Evolutionary conservation across 2,888 invertebrate genomes (phyloP).

Genomic region (Bimastos eiseni): DNA sequence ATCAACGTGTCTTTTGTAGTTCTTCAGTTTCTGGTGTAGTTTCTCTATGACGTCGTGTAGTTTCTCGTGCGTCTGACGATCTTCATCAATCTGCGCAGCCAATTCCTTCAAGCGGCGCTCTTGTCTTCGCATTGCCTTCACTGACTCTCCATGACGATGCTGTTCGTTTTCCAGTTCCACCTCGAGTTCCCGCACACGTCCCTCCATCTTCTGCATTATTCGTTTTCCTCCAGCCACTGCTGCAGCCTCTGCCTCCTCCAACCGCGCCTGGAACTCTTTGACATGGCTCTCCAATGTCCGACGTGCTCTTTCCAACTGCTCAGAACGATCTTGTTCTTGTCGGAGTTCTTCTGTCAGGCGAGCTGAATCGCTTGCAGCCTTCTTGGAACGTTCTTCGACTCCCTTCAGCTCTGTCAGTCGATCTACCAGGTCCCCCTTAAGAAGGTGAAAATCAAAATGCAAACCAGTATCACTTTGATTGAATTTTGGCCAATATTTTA

Average conservation of each 20-base stretch:
- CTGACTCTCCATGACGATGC: slow-evolving; percentile 35
- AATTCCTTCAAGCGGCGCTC: slow-evolving; percentile 38
- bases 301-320: slow-evolving; percentile 33
- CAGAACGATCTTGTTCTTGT: slow-evolving; percentile 32
- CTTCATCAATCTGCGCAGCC: slow-evolving; percentile 37
- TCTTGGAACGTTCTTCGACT: slow-evolving; percentile 15
- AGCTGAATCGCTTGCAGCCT: not conserved
- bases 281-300: slow-evolving; percentile 30
- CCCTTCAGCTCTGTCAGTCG: slow-evolving; percentile 5
- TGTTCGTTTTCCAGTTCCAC: slow-evolving; percentile 36
- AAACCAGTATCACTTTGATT: not conserved
- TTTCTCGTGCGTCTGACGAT: slow-evolving; percentile 35
- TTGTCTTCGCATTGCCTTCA: slow-evolving; percentile 37
- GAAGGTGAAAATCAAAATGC: not conserved
- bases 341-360: slow-evolving; percentile 33
- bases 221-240: slow-evolving; percentile 36
- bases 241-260: slow-evolving; percentile 37
- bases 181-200: slow-evolving; percentile 35
- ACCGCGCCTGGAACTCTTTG: slow-evolving; percentile 34
- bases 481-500: no score
- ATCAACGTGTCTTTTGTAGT: slow-evolving; percentile 37
- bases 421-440: not conserved
- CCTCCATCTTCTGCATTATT: slow-evolving; percentile 37
- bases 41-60: slow-evolving; percentile 39
- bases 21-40: slow-evolving; percentile 37